These are phyloP conservation scores for Tachuris rubrigastra DNA, from an alignment of 2,113 vertebrate genomes.

Conservation along the genomic window DNA sequence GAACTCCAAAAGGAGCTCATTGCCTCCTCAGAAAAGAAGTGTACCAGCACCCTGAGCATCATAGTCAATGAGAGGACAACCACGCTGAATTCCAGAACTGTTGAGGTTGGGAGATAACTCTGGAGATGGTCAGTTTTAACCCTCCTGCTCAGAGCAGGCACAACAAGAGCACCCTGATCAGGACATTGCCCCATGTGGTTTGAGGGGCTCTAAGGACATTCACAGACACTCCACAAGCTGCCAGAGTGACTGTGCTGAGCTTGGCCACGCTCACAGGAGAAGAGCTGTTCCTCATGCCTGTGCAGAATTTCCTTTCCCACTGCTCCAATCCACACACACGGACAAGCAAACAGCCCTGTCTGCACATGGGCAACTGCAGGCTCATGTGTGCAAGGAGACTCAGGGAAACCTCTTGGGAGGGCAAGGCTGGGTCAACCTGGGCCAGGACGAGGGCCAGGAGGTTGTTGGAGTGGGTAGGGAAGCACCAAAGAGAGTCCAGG, in stretches of 20 bases:
- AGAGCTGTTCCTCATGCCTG: not conserved
- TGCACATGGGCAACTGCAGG: too few relatives aligned
- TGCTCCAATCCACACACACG: not conserved
- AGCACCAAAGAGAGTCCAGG: not conserved
- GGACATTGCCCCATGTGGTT: not conserved
- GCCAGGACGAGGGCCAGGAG: not conserved
- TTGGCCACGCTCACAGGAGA: not conserved
- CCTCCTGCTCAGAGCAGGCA: not conserved
- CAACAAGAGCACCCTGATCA: not conserved
- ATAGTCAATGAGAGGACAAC: not conserved
- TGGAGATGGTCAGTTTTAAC: not conserved
- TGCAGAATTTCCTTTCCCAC: not conserved
- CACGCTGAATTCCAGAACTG: not conserved
- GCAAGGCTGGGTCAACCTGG: not conserved
- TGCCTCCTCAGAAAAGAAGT: not conserved
- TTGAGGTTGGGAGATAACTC: not conserved
- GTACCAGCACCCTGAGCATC: not conserved
- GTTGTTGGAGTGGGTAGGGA: not conserved
- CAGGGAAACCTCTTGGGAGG: not conserved
- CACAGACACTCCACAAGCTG: not conserved
- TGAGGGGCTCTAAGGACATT: not conserved
- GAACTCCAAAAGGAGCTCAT: not conserved
- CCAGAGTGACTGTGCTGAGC: not conserved
- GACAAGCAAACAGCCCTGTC: not conserved
- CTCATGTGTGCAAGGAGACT: not conserved